A percentile compares a stretch with the other conserved stretches of the same genome.
phyloP scores from a whole-genome alignment of 92 coral and sea anemone species.

The Umimayanthus chanpuru region DNA sequence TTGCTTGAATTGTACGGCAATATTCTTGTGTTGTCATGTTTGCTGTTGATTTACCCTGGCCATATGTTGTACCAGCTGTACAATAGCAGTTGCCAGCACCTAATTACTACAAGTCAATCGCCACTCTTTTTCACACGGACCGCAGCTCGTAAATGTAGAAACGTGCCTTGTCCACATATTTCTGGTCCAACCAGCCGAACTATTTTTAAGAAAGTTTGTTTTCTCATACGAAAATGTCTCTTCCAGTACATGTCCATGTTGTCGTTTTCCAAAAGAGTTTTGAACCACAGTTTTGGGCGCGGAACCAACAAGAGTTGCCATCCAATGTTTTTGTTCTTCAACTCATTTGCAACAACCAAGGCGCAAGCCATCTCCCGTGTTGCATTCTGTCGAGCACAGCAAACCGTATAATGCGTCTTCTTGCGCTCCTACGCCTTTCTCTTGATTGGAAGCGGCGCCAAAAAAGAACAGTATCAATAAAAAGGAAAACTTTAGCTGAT shows the following conservation, averaged over 20 bases:
- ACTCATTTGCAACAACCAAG: not conserved
- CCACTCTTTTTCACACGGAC: too few relatives aligned
- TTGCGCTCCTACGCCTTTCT: not conserved
- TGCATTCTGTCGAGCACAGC: not conserved
- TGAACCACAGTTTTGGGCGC: slow-evolving; percentile 1
- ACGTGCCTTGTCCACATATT: too few relatives aligned
- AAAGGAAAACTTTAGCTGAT: slow-evolving; percentile 16
- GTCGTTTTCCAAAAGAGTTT: not conserved
- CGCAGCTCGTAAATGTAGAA: too few relatives aligned
- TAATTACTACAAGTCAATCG: too few relatives aligned
- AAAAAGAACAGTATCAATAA: slow-evolving; percentile 2
- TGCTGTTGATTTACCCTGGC: not conserved
- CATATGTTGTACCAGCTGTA: not conserved
- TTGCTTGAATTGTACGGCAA: not conserved
- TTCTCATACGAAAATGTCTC: not conserved
- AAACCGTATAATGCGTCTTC: slow-evolving; percentile 14
- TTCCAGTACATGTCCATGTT: not conserved
- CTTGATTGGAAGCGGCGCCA: not conserved
- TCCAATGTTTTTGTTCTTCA: too few relatives aligned
- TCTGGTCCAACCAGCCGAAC: too few relatives aligned
- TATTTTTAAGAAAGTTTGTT: not conserved
- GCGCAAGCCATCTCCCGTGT: not conserved
- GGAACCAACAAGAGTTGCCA: slow-evolving; percentile 3
- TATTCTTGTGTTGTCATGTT: not conserved
- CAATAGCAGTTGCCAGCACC: too few relatives aligned